phyloP scores from a whole-genome alignment of 2,113 vertebrate genomes.

The Brachypodius melanocephalos region DNA sequence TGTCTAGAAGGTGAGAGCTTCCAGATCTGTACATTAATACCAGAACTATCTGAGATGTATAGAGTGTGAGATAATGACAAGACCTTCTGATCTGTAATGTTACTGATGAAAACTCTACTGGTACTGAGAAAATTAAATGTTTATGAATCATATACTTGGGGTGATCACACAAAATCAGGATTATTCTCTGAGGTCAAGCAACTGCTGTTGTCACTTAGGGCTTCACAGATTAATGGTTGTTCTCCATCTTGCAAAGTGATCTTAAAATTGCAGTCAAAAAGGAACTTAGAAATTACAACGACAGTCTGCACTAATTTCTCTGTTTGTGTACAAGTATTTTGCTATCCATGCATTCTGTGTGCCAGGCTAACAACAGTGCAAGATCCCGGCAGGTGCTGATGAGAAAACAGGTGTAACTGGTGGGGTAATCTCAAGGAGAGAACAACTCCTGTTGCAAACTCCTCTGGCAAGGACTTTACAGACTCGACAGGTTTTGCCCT shows the following conservation, averaged over 20 bases:
- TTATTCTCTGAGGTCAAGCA: background rate
- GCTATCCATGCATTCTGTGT: background rate
- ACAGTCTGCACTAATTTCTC: background rate
- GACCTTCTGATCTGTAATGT: background rate
- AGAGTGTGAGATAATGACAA: background rate
- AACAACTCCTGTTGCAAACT: background rate
- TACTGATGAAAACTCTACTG: background rate
- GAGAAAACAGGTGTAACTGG: background rate
- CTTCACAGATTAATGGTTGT: background rate
- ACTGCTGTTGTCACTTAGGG: background rate
- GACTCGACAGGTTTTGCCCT: background rate
- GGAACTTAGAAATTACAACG: background rate
- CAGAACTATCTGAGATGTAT: background rate
- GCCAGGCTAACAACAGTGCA: background rate
- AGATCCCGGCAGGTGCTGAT: background rate
- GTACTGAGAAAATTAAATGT: background rate
- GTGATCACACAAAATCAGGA: background rate
- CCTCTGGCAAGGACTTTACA: background rate
- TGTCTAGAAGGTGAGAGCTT: background rate
- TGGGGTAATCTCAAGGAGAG: background rate
- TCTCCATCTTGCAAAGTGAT: background rate
- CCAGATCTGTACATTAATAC: background rate
- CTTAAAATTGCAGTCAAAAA: background rate
- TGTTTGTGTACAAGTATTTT: background rate
- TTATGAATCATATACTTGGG: background rate